A percentile compares a stretch with the other conserved stretches of the same genome.
These are phyloP conservation scores for Alfaro cultratus DNA, from an alignment of 2,797 vertebrate genomes.

Conservation along the genomic window DNA sequence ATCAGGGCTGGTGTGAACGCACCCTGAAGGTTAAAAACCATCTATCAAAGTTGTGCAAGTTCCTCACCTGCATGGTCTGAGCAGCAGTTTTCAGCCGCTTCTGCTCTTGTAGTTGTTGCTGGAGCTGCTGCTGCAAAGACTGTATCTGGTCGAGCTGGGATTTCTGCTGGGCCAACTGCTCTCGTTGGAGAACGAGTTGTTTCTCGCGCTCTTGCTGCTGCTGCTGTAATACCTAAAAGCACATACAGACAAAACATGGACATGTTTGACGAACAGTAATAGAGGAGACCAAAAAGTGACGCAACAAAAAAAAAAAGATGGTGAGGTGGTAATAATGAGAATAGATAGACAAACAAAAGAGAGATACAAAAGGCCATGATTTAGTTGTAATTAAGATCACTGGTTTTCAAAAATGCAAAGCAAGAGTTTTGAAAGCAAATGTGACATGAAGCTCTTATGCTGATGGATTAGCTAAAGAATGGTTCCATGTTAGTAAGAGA, in stretches of 20 bases:
- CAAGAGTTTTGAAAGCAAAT: slow-evolving; percentile 39
- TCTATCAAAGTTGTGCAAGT: neutral
- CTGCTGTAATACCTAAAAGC: slow-evolving; percentile 89
- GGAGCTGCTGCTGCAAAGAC: slow-evolving; percentile 96
- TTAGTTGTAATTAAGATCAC: slow-evolving; percentile 30
- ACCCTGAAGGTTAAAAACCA: neutral
- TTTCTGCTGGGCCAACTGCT: slow-evolving; percentile 97
- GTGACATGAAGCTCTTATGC: slow-evolving; percentile 48
- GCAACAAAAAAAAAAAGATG: slow-evolving; percentile 13
- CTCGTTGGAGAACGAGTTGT: slow-evolving; percentile 93
- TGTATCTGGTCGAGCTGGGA: slow-evolving; percentile 98
- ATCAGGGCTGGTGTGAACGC: too few species aligned
- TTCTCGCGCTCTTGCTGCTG: slow-evolving; percentile 96
- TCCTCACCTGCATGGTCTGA: slow-evolving; percentile 61
- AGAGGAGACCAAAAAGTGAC: neutral
- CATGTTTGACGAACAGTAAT: slow-evolving; percentile 5
- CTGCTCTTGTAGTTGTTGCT: slow-evolving; percentile 97
- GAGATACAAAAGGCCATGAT: slow-evolving; percentile 33
- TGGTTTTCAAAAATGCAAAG: slow-evolving; percentile 35
- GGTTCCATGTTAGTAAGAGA: slow-evolving; percentile 63
- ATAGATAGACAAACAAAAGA: slow-evolving; percentile 17
- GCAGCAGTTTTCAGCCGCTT: slow-evolving; percentile 89
- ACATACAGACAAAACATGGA: slow-evolving; percentile 20
- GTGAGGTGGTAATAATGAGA: slow-evolving; percentile 17
- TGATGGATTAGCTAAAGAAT: slow-evolving; percentile 70